A percentile compares a stretch with the other conserved stretches of the same genome.
phyloP scores from a whole-genome alignment of 2,888 invertebrate species.

The Aleiodes leptofemur region DNA sequence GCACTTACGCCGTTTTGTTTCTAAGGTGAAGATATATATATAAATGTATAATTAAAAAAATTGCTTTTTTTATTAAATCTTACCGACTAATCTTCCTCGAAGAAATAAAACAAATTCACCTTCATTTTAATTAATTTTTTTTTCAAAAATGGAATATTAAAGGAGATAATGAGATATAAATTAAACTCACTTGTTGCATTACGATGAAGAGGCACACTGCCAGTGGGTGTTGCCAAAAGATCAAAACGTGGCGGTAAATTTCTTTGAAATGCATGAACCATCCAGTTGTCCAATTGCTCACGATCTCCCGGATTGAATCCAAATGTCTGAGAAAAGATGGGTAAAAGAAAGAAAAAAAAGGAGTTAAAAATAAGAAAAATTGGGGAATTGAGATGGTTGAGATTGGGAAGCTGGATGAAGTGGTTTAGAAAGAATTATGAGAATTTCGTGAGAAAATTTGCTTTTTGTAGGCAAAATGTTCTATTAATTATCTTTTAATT shows the following conservation, averaged over 20 bases:
- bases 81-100: slow-evolving; percentile 58
- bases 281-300: slow-evolving; percentile 88
- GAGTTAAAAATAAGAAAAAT: slow-evolving; percentile 8
- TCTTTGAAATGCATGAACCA: slow-evolving; percentile 88
- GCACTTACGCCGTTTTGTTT: no score
- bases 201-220: slow-evolving; percentile 63
- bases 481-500: no score
- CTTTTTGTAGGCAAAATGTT: no score
- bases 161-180: background rate
- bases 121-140: slow-evolving; percentile 31
- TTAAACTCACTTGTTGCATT: slow-evolving; percentile 67
- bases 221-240: slow-evolving; percentile 77
- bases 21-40: no score
- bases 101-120: background rate
- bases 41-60: no score
- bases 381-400: no score
- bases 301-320: slow-evolving; percentile 87
- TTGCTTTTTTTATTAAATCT: slow-evolving; percentile 43
- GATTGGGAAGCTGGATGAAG: no score
- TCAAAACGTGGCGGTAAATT: slow-evolving; percentile 92
- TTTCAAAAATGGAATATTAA: no score
- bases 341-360: background rate
- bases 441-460: no score
- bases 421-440: no score
- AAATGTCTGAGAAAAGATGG: slow-evolving; percentile 79